Conservation (phyloP, 2,888 invertebrate genomes). For the Punctoribates punctum region DNA sequence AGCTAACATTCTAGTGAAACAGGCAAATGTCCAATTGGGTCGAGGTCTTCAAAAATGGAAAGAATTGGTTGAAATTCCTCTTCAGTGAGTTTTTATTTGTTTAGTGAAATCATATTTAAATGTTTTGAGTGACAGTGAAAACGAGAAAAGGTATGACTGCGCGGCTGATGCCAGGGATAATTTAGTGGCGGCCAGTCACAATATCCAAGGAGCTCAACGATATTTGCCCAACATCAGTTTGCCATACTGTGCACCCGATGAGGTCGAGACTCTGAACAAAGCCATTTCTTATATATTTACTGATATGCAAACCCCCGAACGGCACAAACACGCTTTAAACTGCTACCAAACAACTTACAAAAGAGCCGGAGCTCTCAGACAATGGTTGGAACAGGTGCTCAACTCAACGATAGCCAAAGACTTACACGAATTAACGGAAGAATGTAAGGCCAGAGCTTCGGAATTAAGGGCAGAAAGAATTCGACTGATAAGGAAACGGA, state of each 20-base stretch:
- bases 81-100: slow-evolving; percentile 50
- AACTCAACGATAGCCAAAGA: slow-evolving; percentile 57
- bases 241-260: slow-evolving; percentile 58
- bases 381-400: slow-evolving; percentile 60
- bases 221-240: slow-evolving; percentile 58
- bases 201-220: slow-evolving; percentile 56
- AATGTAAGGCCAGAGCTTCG: slow-evolving; percentile 53
- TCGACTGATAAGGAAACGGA: slow-evolving; percentile 52
- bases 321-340: slow-evolving; percentile 55
- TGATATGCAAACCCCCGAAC: slow-evolving; percentile 55
- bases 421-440: slow-evolving; percentile 54
- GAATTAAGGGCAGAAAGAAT: slow-evolving; percentile 57
- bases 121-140: slow-evolving; percentile 51
- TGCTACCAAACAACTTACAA: slow-evolving; percentile 56
- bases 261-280: slow-evolving; percentile 55
- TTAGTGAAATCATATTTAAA: slow-evolving; percentile 12
- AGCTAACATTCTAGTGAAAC: slow-evolving; percentile 55
- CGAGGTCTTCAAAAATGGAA: slow-evolving; percentile 57
- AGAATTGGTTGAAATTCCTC: slow-evolving; percentile 53
- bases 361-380: slow-evolving; percentile 56
- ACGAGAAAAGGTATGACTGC: slow-evolving; percentile 54
- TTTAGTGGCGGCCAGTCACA: slow-evolving; percentile 57
- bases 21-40: slow-evolving; percentile 57
- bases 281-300: slow-evolving; percentile 55
- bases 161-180: slow-evolving; percentile 59